These are phyloP conservation scores for Syngnathus floridae DNA, from an alignment of 2,113 vertebrate species.

Conservation along the genomic window DNA sequence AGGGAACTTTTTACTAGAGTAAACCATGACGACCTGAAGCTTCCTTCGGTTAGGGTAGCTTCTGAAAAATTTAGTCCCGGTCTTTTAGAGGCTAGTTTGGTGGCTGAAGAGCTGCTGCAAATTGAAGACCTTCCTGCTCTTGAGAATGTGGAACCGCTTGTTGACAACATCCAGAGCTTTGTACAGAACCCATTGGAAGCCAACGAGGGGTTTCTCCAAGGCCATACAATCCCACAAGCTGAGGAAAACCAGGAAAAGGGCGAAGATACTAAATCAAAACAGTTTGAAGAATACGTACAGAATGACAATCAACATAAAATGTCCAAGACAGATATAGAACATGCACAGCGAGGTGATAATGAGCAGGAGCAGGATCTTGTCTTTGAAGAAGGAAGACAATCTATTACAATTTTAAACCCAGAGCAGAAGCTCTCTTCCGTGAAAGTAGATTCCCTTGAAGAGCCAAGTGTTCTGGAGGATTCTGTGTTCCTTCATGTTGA, in stretches of 20 bases:
- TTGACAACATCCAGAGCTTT: constrained; percentile 45
- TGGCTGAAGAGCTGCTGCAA: constrained; percentile 41
- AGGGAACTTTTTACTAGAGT: neutral
- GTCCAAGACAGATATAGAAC: neutral
- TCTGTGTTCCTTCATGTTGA: constrained; percentile 44
- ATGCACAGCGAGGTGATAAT: neutral
- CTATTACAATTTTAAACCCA: neutral
- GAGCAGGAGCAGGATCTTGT: neutral
- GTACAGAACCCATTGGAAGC: neutral
- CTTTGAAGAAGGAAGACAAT: neutral
- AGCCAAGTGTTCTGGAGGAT: constrained; percentile 37
- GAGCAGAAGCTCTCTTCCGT: neutral
- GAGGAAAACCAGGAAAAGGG: constrained; percentile 12
- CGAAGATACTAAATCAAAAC: constrained; percentile 31
- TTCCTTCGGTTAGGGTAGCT: neutral
- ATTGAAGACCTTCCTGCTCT: constrained; percentile 82
- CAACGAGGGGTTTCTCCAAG: constrained; percentile 28
- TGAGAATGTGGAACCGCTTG: constrained; percentile 67
- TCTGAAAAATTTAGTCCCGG: constrained; percentile 14
- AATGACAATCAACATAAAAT: neutral
- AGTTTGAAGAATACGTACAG: constrained; percentile 1
- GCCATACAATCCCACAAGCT: constrained; percentile 1
- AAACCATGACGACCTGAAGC: neutral
- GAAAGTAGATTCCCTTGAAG: neutral
- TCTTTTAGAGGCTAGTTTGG: constrained; percentile 34